Conservation (phyloP, 2,113 vertebrate genomes). For the Saccopteryx bilineata region DNA sequence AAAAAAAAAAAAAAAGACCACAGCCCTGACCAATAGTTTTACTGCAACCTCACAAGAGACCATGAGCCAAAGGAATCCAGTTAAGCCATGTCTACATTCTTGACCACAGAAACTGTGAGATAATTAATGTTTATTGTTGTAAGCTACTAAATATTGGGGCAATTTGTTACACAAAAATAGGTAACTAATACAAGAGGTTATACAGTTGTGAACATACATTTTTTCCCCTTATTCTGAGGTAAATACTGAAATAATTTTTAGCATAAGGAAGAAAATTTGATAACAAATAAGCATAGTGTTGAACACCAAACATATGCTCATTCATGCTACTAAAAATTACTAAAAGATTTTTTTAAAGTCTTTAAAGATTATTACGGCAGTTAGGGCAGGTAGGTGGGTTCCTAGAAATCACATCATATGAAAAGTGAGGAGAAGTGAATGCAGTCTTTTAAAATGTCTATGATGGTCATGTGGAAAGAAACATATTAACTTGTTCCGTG, state of each 20-base stretch:
- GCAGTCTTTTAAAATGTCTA: neutral
- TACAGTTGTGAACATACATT: neutral
- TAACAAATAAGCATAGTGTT: neutral
- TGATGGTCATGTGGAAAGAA: neutral
- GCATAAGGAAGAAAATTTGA: neutral
- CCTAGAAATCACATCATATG: neutral
- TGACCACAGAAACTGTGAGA: slow-evolving; percentile 17
- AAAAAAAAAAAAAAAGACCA: neutral
- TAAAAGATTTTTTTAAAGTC: neutral
- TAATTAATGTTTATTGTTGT: neutral
- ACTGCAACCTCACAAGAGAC: neutral
- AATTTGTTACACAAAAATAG: slow-evolving; percentile 17
- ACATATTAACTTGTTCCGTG: neutral
- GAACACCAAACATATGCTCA: neutral
- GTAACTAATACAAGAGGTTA: neutral
- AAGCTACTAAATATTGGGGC: neutral
- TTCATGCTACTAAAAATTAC: slow-evolving; percentile 12
- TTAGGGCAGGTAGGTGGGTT: neutral
- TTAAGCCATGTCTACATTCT: neutral
- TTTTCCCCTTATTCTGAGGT: neutral
- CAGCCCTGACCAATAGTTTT: neutral
- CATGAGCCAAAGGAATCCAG: neutral
- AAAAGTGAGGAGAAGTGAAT: neutral
- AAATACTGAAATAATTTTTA: slow-evolving; percentile 37
- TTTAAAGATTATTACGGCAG: slow-evolving; percentile 20